Evolutionary conservation across 35 echinoderm and acorn worm species (phyloP), one percentile per base, ranked within the genome.

Genomic region (Anneissia japonica): DNA sequence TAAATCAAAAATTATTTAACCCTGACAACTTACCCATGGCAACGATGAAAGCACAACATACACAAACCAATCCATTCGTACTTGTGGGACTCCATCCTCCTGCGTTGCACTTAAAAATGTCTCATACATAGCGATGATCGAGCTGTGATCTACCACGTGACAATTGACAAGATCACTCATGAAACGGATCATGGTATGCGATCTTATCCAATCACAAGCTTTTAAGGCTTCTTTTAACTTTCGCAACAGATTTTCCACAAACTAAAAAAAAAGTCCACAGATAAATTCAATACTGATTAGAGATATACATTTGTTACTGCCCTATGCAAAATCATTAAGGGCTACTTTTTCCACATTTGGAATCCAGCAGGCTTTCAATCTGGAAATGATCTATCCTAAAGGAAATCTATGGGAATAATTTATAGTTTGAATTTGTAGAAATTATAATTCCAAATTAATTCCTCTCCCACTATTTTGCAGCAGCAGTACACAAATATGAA

Each of bases 91-190:
- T 10, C 81, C 92, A 43, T 91, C 89, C 74, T 99, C 96, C 37
- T 81, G 36, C 39, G 90, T 78, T 26, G 84, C 89, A 26, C 82
- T 79, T 3, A 93, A 38, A 80, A 99, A 99, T 35, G 88, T 76
- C 84, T 94, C 88, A 77, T 93, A 94, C 39, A 99, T 80, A 5
- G 78, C 81, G 26, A 99, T 74, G 1, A 99, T 38, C 13, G 96
- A 91, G 0, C 85, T 32, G 3, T 86, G 46, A 5, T 99, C 92
- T 6, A 99, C 87, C 31, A 99, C 96, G 72, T 85, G 86, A 31
- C 96, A 99, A 46, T 99, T 99, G 82, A 94, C 88, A 0, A 94
- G 83, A 85, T 99, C 96, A 29, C 89, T 73, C 23, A 99, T 34
- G 73, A 99, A 99, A 1, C 96, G 89, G 0, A 91, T 84, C 9